phyloP scores from a whole-genome alignment of 2,797 vertebrate species.

The Chromis chromis region DNA sequence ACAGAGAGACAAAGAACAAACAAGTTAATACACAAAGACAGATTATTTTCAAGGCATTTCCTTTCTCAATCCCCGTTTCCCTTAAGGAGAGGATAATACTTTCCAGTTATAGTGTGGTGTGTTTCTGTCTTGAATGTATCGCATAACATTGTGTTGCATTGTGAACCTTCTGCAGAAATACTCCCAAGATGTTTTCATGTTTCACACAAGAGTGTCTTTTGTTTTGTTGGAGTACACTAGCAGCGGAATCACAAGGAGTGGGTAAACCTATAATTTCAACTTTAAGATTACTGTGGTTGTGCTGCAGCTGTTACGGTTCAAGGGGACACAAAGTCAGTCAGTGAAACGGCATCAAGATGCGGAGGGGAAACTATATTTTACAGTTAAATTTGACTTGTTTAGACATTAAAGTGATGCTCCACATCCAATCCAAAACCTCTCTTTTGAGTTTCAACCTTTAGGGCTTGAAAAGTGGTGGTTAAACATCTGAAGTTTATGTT shows the following conservation, averaged over 20 bases:
- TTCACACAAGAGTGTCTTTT: constrained; percentile 40
- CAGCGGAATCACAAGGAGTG: constrained; percentile 37
- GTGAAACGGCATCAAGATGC: constrained; percentile 4
- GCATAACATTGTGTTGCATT: neutral
- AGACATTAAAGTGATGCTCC: constrained; percentile 1
- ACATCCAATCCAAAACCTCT: neutral
- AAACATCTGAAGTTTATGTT: neutral
- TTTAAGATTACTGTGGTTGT: constrained; percentile 38
- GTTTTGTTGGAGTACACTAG: constrained; percentile 40
- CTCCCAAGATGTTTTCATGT: constrained; percentile 14
- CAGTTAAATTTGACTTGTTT: constrained; percentile 18
- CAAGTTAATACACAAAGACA: constrained; percentile 30
- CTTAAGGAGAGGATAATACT: neutral
- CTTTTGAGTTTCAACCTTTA: neutral
- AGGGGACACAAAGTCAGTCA: constrained; percentile 47
- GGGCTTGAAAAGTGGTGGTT: neutral
- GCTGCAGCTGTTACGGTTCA: constrained; percentile 49
- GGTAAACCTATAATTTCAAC: constrained; percentile 57
- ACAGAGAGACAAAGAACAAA: constrained; percentile 34
- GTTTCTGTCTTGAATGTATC: constrained; percentile 18
- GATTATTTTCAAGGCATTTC: neutral
- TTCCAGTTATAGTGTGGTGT: neutral
- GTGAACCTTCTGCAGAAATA: constrained; percentile 21
- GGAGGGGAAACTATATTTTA: constrained; percentile 23
- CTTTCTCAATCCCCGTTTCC: constrained; percentile 1